Evolutionary conservation across 2,888 invertebrate genomes (phyloP), one percentile per base, ranked within the genome.

Genomic region (Morpho deidamia): DNA sequence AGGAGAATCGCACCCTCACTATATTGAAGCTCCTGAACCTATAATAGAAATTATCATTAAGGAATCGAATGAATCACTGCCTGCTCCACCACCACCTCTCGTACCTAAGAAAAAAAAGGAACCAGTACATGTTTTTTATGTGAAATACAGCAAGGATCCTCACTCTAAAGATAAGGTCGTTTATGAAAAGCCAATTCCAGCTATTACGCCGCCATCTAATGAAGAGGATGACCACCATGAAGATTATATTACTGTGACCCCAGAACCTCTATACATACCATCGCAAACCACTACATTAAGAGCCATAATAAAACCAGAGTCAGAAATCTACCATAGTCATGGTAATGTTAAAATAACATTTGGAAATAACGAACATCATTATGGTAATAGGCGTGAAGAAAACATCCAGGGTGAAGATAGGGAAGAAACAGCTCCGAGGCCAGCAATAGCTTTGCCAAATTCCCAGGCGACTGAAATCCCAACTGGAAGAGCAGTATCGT

Each of bases 11-110:
- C 81, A 81, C 46, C 91, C 81, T 1, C 91, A 92, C 47, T 93
- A 93, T 67, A 91, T 94, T 61, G 94, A 94, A 73, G 94, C 95
- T 49, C 96, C 96, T 0, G 96, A 96, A 72, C 96, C 96, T 7
- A 97, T 97, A 12, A 97, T 97, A 66, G 97, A 97, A 83, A 97
- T 97, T 63, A 97, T 97, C 58, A 96, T 97, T 49, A 96, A 96
- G 71, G 96, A 97, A 77, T 96, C 96, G 0, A 97, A 97, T 72
- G 95, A 96, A 69, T 92, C 95, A 0, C 74, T 96, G 2, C 94
- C 96, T 1, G 91, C 94, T 2, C 91, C 92, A 5, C 91, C 92
- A 1, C 85, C 91, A 8, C 90, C 90, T 2, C 88, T 90, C 11
- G 78, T 91, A 10, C 78, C 67, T 10, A 88, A 88, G 66, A 89